These are phyloP conservation scores for Calephelis perditalis DNA, from an alignment of 2,888 invertebrate genomes.

Conservation along the genomic window DNA sequence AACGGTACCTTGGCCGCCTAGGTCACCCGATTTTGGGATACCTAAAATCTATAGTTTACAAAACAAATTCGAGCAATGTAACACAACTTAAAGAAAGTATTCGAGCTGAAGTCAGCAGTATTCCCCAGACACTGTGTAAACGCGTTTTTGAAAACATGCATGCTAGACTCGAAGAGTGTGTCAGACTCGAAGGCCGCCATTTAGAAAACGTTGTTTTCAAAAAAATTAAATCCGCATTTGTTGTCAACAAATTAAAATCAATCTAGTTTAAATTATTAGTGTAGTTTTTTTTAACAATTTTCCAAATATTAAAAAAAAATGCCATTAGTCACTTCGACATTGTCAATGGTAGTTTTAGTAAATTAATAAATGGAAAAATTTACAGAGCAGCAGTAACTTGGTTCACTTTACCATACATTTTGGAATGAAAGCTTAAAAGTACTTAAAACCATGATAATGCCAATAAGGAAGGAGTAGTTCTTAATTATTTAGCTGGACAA, in stretches of 20 bases:
- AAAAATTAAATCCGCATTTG: constrained; percentile 16
- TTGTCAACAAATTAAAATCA: background rate
- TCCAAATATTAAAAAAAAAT: too few species aligned
- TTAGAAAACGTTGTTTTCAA: constrained; percentile 18
- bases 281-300: too few species aligned
- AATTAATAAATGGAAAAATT: constrained; percentile 19
- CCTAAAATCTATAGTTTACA: too few species aligned
- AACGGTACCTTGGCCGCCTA: too few species aligned
- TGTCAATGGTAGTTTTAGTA: constrained; percentile 20
- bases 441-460: constrained; percentile 23
- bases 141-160: constrained; percentile 21
- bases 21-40: too few species aligned
- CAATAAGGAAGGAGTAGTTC: constrained; percentile 19
- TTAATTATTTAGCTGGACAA: constrained; percentile 25
- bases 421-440: constrained; percentile 23
- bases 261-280: too few species aligned
- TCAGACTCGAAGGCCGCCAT: constrained; percentile 20
- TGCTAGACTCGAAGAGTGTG: constrained; percentile 24
- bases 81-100: background rate
- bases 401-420: constrained; percentile 24
- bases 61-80: too few species aligned
- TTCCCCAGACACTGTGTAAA: constrained; percentile 20
- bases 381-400: constrained; percentile 25
- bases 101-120: background rate
- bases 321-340: too few species aligned